Base-by-base conservation (phyloP, 2,797 vertebrate genomes). In the Epinephelus coioides region DNA sequence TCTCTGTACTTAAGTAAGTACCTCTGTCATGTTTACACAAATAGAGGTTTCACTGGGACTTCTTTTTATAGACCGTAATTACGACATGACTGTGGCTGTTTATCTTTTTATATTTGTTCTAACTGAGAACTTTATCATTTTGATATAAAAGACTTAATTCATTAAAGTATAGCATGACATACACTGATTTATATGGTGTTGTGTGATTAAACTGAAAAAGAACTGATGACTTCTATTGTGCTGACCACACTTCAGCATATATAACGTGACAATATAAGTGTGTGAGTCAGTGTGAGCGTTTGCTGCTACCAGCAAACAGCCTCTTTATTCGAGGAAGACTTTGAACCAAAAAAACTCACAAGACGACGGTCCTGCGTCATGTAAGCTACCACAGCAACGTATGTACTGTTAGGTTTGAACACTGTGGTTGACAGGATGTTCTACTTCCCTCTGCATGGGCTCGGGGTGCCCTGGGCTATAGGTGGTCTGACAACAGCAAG, bases 301-400 rank as follows among this genome's bases (percentile, higher is more conserved):
- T 59, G 51, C 62, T 53, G 51, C 62, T 53, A 49, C 68, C 44
- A 56, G 69, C 72, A 65, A 83, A 69, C 64, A 46, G 70, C 56
- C n/a, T 76, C 46, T 60, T 40, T 50, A 69, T 86, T 87, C 82
- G 67, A 13, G 50, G 86, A 88, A 88, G 30, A 57, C 69, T 57
- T 15, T 25, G 56, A 79, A 67, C 4, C 19, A 72, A 56, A 84
- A 68, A 76, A 73, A 59, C 57, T 69, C 61, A 75, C 54, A 60
- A 69, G 70, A 62, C 7, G 3, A n/a, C n/a, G 44, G 59, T 8
- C 38, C 49, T 80, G 56, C 25, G 64, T 86, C 87, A 85, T 6
- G 3, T 51, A 4, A 23, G 18, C 27, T 50, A 50, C 66, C 73
- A 55, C 81, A 70, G 51, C 14, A 73, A 60, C 10, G 10, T 18